Evolutionary conservation across 30 jellyfish, hydroid and myxozoan genomes (phyloP), one percentile per base, ranked within the genome.

Genomic region (Catostylus mosaicus): DNA sequence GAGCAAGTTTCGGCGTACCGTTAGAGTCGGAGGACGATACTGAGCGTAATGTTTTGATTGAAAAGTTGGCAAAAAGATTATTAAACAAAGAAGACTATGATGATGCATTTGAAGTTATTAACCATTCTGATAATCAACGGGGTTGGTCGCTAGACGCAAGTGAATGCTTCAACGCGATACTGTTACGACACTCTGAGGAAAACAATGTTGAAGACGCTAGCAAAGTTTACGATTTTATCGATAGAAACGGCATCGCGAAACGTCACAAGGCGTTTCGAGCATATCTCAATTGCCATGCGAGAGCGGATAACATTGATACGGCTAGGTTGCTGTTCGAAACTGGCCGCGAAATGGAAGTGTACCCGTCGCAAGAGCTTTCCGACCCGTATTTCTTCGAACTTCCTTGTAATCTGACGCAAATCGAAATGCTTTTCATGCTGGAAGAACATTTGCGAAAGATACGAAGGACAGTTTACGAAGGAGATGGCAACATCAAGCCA

Each of bases 261-360:
- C 66, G 32, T 29, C 47, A 30, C 5, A 50, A 32, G 62, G 61
- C 90, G 1, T 73, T 79, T 19, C 57, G 87, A 29, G 86, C 90
- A 0, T 88, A 65, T 33, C 87, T 88, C 20, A 80, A 80, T 73
- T 78, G 97, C 76, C 54, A 68, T 33, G 93, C 97, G 19, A 32
- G 71, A 24, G 40, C 45, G 12, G 60, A 62, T 18, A 67, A 68
- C 16, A 60, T 56, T 7, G 64, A 10, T 34, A 35, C 26, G 1
- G 92, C 97, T n/a, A 64, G 89, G 78, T 54, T 38, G 77, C 72
- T 88, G 31, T 88, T 69, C 46, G 50, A 52, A 38, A 36, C 61
- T 30, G 97, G 88, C 6, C 74, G 89, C 1, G 19, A 26, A 6
- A 48, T 65, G 54, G 89, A 69, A 16, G 36, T 73, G 0, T 88